A percentile compares a stretch with the other conserved stretches of the same genome.
Evolutionary conservation across 2,113 vertebrate species (phyloP).

Genomic region (Anhinga rufa): DNA sequence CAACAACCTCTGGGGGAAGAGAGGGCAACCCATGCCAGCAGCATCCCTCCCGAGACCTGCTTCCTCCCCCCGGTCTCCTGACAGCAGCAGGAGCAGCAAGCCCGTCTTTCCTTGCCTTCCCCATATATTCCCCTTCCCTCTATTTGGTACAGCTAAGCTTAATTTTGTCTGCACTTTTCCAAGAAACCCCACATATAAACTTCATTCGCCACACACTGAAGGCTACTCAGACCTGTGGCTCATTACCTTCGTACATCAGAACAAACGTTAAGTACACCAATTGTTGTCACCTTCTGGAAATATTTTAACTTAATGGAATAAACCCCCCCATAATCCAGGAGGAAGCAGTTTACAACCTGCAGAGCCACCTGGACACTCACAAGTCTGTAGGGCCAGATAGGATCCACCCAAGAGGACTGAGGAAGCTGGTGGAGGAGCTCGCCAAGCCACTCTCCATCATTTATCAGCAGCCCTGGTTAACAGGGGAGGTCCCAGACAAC

Average conservation of each 20-base stretch:
- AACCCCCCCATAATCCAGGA: no score
- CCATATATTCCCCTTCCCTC: fast-evolving
- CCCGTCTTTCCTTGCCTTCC: not conserved
- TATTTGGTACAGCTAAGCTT: not conserved
- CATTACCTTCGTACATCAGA: not conserved
- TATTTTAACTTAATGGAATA: not conserved
- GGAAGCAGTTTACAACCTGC: no score
- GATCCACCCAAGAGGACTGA: no score
- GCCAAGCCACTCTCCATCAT: no score
- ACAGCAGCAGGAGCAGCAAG: not conserved
- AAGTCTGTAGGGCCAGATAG: no score
- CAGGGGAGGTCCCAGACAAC: no score
- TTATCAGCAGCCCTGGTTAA: no score
- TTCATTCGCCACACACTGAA: no score
- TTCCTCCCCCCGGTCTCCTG: not conserved
- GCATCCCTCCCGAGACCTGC: no score
- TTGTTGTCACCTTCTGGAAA: not conserved
- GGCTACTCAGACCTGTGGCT: not conserved
- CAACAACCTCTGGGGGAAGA: not conserved
- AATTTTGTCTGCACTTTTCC: not conserved
- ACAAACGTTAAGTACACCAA: not conserved
- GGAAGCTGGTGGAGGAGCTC: no score
- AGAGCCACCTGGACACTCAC: no score
- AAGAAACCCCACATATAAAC: not conserved
- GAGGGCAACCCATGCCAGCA: not conserved